A percentile compares a stretch with the other conserved stretches of the same genome.
Evolutionary conservation across 2,797 vertebrate genomes (phyloP).

Genomic region (Sebastes paucispinis): DNA sequence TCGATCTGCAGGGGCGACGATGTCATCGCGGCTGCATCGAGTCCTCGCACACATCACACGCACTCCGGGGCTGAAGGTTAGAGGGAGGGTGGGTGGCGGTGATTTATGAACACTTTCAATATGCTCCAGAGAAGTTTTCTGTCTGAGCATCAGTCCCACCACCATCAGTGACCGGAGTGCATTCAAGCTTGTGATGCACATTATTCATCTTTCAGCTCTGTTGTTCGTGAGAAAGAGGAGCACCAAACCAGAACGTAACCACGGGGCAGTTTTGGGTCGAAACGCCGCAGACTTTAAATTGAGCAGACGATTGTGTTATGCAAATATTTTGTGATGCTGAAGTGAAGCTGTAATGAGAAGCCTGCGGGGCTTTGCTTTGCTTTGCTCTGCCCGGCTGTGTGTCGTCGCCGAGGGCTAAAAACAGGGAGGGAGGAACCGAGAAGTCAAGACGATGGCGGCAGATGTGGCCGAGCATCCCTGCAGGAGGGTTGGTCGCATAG

Average conservation of each 20-base stretch:
- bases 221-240: conserved; percentile 22
- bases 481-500: neutral
- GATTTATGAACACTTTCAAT: conserved; percentile 51
- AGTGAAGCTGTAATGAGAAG: conserved; percentile 46
- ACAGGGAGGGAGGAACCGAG: conserved; percentile 6
- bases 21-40: conserved; percentile 36
- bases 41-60: conserved; percentile 26
- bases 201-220: conserved; percentile 20
- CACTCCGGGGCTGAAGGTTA: conserved; percentile 20
- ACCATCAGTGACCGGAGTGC: neutral
- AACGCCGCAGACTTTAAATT: conserved; percentile 41
- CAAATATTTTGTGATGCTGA: conserved; percentile 45
- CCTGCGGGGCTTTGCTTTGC: conserved; percentile 19
- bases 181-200: conserved; percentile 25
- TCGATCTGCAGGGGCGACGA: conserved; percentile 26
- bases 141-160: conserved; percentile 12
- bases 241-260: conserved; percentile 32
- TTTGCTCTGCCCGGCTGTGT: neutral
- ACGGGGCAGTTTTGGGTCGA: conserved; percentile 1
- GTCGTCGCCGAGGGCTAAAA: conserved; percentile 1
- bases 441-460: neutral
- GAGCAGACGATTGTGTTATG: conserved; percentile 52
- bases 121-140: conserved; percentile 42
- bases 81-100: neutral
- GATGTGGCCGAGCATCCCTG: conserved; percentile 21